Percentiles rank a stretch among this genome's conserved stretches.
Evolutionary conservation across 1,140 invertebrate genomes (phyloP).

Genomic region (Zaprionus vittiger): DNA sequence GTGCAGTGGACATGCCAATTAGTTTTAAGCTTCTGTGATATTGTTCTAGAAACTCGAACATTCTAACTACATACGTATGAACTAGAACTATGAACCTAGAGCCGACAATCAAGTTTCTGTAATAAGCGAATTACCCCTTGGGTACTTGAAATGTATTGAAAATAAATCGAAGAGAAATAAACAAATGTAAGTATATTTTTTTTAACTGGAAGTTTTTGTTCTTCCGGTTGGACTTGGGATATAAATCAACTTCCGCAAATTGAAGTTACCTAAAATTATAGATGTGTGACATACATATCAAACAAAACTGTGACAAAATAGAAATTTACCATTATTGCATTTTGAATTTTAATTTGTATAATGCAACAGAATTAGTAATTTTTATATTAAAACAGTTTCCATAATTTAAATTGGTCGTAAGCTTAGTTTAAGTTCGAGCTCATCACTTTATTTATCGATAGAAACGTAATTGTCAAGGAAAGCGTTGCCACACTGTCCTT

Average conservation of each 20-base stretch:
- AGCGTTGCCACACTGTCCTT: neutral
- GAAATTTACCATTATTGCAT: no score
- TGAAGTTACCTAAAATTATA: no score
- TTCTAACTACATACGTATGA: constrained; percentile 44
- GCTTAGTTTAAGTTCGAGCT: neutral
- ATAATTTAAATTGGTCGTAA: neutral
- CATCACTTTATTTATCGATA: neutral
- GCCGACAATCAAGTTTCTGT: constrained; percentile 31
- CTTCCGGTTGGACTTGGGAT: no score
- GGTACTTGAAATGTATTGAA: constrained; percentile 16
- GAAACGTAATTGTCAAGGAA: neutral
- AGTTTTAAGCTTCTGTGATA: constrained; percentile 77
- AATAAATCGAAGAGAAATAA: constrained; percentile 21
- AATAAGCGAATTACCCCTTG: constrained; percentile 36
- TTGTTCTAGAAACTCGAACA: constrained; percentile 70
- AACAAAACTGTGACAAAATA: no score
- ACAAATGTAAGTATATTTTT: neutral
- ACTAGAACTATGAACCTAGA: constrained; percentile 27
- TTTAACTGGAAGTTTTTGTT: neutral
- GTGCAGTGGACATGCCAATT: constrained; percentile 66
- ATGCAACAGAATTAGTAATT: no score
- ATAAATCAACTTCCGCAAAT: no score
- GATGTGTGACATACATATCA: no score
- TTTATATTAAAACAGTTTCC: neutral
- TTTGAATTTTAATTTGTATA: no score